Conservation (phyloP, 2,888 invertebrate species). For the Nymphalis urticae region DNA sequence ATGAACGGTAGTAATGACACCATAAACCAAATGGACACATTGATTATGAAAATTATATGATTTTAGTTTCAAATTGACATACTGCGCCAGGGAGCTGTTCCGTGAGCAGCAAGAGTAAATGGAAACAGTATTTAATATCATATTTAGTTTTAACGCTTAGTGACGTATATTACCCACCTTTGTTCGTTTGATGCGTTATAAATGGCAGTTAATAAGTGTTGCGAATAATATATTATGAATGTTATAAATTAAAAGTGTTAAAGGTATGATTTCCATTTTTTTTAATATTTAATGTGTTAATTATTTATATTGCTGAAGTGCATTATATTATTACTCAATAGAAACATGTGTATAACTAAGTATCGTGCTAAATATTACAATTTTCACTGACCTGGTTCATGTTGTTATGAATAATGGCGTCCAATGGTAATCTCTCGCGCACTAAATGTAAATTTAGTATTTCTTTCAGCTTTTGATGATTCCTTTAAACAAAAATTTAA, state of each 20-base stretch:
- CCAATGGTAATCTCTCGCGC: constrained; percentile 87
- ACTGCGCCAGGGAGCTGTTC: constrained; percentile 39
- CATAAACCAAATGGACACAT: constrained; percentile 20
- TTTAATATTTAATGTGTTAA: no score
- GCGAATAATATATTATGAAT: no score
- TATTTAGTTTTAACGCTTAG: constrained; percentile 14
- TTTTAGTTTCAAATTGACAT: constrained; percentile 31
- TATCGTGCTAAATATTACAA: neutral
- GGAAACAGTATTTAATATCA: constrained; percentile 23
- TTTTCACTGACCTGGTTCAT: constrained; percentile 83
- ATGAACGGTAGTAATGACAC: constrained; percentile 15
- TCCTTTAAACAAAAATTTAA: constrained; percentile 58
- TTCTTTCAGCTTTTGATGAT: constrained; percentile 87
- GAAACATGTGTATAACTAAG: neutral
- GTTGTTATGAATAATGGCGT: constrained; percentile 87
- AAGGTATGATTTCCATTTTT: no score
- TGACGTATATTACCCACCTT: neutral
- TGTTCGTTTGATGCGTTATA: no score
- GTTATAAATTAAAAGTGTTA: no score
- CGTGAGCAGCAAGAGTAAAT: constrained; percentile 33
- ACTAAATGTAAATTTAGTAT: constrained; percentile 92
- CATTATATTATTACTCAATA: neutral
- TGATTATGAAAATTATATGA: constrained; percentile 24
- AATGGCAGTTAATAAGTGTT: no score
- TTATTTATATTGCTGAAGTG: neutral